phyloP scores from a whole-genome alignment of 2,888 invertebrate species.

The Mythimna pallens region DNA sequence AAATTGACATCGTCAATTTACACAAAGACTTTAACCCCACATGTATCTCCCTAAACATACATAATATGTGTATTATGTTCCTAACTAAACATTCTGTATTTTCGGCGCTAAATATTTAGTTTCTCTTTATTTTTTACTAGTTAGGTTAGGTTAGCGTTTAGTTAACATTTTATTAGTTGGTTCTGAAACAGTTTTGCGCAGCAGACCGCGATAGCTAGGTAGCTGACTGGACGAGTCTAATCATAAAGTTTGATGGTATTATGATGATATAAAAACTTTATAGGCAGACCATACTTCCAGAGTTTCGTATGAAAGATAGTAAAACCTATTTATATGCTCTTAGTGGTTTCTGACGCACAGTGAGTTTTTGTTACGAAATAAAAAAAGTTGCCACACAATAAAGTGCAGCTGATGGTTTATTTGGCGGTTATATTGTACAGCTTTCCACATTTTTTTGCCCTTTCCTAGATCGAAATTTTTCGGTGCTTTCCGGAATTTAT shows the following conservation, averaged over 20 bases:
- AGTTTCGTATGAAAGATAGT: slow-evolving; percentile 58
- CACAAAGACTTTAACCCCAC: slow-evolving; percentile 24
- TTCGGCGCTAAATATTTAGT: slow-evolving; percentile 17
- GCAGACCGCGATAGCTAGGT: slow-evolving; percentile 51
- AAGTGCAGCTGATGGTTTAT: slow-evolving; percentile 20
- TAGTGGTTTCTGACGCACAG: slow-evolving; percentile 48
- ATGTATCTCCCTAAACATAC: slow-evolving; percentile 25
- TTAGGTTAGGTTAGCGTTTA: slow-evolving; percentile 14
- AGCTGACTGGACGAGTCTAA: slow-evolving; percentile 62
- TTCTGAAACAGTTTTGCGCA: slow-evolving; percentile 54
- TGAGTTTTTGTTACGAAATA: slow-evolving; percentile 45
- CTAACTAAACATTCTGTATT: slow-evolving; percentile 20
- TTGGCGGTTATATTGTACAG: not conserved
- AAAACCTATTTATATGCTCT: slow-evolving; percentile 63
- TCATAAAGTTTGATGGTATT: slow-evolving; percentile 71
- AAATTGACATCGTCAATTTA: slow-evolving; percentile 42
- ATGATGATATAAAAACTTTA: slow-evolving; percentile 73
- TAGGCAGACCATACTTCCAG: slow-evolving; percentile 62
- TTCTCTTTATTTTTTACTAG: slow-evolving; percentile 31
- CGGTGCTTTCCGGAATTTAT: not conserved
- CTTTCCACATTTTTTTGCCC: not conserved
- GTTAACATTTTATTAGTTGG: slow-evolving; percentile 56
- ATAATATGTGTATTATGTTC: slow-evolving; percentile 13
- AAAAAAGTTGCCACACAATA: slow-evolving; percentile 34
- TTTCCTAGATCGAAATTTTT: not conserved